Percentiles rank a stretch among this genome's conserved stretches.
These are phyloP conservation scores for Microplitis demolitor DNA, from an alignment of 1,140 invertebrate genomes.

Conservation along the genomic window DNA sequence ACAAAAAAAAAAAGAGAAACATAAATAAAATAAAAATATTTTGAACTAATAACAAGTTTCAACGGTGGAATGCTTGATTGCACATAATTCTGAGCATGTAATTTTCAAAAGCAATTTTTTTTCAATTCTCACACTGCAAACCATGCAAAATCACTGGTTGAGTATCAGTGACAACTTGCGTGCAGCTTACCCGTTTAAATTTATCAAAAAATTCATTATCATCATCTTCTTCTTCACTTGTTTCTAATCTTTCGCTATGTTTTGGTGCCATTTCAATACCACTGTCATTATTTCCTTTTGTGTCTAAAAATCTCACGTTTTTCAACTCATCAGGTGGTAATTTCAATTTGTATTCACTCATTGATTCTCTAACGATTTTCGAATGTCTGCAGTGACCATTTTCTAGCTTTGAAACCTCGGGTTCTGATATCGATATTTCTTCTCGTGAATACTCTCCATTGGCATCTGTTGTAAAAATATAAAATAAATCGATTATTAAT, in stretches of 20 bases:
- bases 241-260: conserved; percentile 6
- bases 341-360: conserved; percentile 21
- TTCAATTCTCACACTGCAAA: background rate
- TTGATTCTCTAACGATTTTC: conserved; percentile 25
- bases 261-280: conserved; percentile 41
- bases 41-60: background rate
- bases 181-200: conserved; percentile 56
- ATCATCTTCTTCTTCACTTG: conserved; percentile 27
- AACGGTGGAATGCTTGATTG: background rate
- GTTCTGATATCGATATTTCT: conserved; percentile 21
- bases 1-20: background rate
- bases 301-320: conserved; percentile 8
- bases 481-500: background rate
- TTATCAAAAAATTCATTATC: conserved; percentile 46
- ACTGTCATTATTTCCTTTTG: conserved; percentile 35
- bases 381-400: conserved; percentile 22
- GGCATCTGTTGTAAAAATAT: conserved; percentile 6
- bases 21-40: background rate
- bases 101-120: background rate
- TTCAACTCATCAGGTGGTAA: conserved; percentile 12
- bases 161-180: background rate
- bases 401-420: conserved; percentile 12
- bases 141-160: conserved; percentile 2
- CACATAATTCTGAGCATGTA: background rate
- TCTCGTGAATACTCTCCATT: conserved; percentile 5